These are phyloP conservation scores for Pterocles burchelli DNA, from an alignment of 2,113 vertebrate species.

Conservation along the genomic window DNA sequence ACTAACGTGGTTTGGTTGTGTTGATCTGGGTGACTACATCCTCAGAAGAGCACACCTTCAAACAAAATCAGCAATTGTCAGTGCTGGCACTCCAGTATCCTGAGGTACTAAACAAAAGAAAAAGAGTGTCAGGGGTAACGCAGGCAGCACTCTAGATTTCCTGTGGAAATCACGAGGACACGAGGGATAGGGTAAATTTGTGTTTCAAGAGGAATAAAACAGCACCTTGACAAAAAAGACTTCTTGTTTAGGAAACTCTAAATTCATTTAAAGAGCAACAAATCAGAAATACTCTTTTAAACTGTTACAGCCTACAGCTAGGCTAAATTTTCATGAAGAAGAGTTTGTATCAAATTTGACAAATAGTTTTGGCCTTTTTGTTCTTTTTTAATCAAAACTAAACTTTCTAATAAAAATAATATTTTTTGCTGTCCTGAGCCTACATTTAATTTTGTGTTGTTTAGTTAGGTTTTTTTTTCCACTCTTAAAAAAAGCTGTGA, in stretches of 20 bases:
- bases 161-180: neutral
- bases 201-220: neutral
- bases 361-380: neutral
- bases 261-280: neutral
- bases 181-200: neutral
- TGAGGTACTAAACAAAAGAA: neutral
- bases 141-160: neutral
- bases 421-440: neutral
- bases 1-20: neutral
- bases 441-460: neutral
- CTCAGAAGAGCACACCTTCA: neutral
- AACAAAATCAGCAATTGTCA: neutral
- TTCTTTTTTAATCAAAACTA: neutral
- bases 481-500: neutral
- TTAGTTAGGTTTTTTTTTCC: neutral
- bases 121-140: neutral
- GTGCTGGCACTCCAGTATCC: neutral
- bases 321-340: neutral
- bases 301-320: neutral
- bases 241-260: neutral
- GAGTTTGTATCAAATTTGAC: neutral
- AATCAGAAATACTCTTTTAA: neutral
- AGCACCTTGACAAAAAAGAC: neutral
- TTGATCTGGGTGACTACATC: neutral
- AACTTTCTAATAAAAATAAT: neutral